phyloP scores from a whole-genome alignment of 2,888 invertebrate genomes.

The Leucozona laternaria region DNA sequence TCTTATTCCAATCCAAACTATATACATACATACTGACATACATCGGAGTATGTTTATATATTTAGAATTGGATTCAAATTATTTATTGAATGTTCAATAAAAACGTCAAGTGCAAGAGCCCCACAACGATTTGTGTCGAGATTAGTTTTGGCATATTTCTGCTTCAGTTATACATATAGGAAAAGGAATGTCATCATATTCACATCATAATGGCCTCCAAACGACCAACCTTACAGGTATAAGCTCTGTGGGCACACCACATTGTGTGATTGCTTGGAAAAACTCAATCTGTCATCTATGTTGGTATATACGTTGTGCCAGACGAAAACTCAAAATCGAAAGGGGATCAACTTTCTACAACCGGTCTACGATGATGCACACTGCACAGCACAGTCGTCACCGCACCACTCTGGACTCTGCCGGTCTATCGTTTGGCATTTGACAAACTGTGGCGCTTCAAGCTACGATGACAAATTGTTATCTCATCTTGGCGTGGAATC shows the following conservation, averaged over 20 bases:
- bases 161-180: background rate
- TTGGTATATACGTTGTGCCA: background rate
- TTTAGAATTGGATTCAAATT: conserved; percentile 49
- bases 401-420: too few relatives aligned
- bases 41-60: background rate
- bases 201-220: conserved; percentile 33
- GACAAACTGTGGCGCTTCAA: conserved; percentile 68
- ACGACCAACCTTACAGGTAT: conserved; percentile 37
- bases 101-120: conserved; percentile 69
- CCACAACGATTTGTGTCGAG: conserved; percentile 65
- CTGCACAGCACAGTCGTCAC: background rate
- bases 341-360: conserved; percentile 41
- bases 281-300: conserved; percentile 59
- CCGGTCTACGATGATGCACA: background rate
- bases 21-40: background rate
- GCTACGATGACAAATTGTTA: conserved; percentile 72
- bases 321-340: conserved; percentile 31
- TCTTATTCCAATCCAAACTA: conserved; percentile 16
- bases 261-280: conserved; percentile 42
- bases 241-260: conserved; percentile 29
- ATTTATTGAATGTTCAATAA: conserved; percentile 66
- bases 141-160: conserved; percentile 48
- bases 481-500: conserved; percentile 70
- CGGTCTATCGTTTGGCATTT: conserved; percentile 64
- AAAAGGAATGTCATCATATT: conserved; percentile 51